Evolutionary conservation across 2,797 vertebrate genomes (phyloP).

Genomic region (Halcyon chelicuti): DNA sequence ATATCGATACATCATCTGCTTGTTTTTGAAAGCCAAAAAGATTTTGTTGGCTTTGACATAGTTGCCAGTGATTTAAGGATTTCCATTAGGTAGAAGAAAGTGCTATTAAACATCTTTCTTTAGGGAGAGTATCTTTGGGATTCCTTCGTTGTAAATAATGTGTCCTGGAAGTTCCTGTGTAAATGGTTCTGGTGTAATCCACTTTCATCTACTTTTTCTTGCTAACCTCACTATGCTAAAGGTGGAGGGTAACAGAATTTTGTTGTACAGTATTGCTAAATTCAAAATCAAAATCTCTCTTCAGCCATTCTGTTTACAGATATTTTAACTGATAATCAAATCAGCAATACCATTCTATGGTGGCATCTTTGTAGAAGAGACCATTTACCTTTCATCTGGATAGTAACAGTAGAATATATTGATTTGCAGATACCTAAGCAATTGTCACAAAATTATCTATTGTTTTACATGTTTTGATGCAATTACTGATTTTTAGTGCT

Average conservation of each 20-base stretch:
- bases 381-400: neutral
- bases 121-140: neutral
- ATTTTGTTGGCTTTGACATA: neutral
- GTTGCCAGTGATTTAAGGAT: neutral
- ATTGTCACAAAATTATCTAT: neutral
- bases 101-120: neutral
- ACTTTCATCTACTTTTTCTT: neutral
- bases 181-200: fast-evolving
- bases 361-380: neutral
- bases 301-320: neutral
- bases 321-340: neutral
- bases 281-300: neutral
- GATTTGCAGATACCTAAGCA: neutral
- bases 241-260: neutral
- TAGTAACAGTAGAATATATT: neutral
- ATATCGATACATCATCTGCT: fast-evolving
- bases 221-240: neutral
- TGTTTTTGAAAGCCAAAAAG: neutral
- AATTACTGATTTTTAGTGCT: neutral
- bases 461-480: neutral
- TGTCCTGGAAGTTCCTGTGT: neutral
- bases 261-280: neutral
- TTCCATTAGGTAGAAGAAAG: neutral
- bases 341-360: neutral
- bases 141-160: neutral